Evolutionary conservation across 2,113 vertebrate species (phyloP), one percentile per base, ranked within the genome.

Genomic region (Tapirus terrestris): DNA sequence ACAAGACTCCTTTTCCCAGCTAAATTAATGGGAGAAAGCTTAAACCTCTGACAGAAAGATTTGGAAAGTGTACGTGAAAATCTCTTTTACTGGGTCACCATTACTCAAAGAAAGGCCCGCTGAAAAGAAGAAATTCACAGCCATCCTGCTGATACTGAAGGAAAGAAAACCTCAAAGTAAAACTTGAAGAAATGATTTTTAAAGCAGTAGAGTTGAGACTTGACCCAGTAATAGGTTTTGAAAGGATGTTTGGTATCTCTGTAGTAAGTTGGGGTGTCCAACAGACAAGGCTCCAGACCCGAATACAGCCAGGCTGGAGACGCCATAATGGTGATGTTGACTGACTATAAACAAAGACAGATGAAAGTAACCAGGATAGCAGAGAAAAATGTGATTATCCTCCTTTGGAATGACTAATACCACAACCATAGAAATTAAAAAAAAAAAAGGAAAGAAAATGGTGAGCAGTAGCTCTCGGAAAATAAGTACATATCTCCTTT

Each of bases 401-500:
- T 95, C 96, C 88, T 97, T 97, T 2, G 67, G 94, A 92, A 98
- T 97, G 97, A 97, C 95, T 97, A 97, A 98, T 97, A 95, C 45
- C 68, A 94, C 6, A 72, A 89, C 80, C 73, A 81, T 58, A 98
- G 92, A 96, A 96, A 98, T 97, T 83, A 13, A 53, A 14, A 3
- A 53, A 53, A 53, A 16, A 14, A 53, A 53, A 53, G 51, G 51
- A 53, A 53, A 53, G 12, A 65, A 45, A 83, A 56, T 58, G 36
- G 25, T 92, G 43, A 86, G 27, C 63, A 58, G 31, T 81, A 82
- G 13, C 20, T 86, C 43, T 81, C 27, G 45, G 61, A 48, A 84
- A 56, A 80, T 43, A 87, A 86, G 88, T 23, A 21, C 3, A 7
- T 77, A 9, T 96, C 13, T 77, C 31, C 3, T 98, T 89, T 96